Conservation (phyloP, 2,888 invertebrate species). For the Melieria omissa region DNA sequence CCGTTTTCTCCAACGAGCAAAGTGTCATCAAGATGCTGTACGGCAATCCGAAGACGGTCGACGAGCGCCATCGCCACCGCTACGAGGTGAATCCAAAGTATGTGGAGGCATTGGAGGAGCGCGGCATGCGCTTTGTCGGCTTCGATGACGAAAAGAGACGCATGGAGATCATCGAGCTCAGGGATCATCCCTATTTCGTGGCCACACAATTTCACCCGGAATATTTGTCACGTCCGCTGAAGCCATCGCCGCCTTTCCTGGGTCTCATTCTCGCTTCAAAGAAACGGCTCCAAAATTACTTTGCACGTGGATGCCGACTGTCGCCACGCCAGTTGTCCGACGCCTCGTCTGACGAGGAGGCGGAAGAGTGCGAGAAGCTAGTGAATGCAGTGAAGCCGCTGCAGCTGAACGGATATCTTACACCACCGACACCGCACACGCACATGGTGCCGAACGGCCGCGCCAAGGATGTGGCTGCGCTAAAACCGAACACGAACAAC, state of each 20-base stretch:
- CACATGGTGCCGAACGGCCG: neutral
- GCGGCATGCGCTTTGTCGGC: slow-evolving; percentile 90
- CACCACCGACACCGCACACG: neutral
- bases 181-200: slow-evolving; percentile 91
- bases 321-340: slow-evolving; percentile 81
- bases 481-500: neutral
- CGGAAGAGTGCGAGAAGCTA: slow-evolving; percentile 22
- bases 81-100: slow-evolving; percentile 96
- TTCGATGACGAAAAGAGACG: slow-evolving; percentile 83
- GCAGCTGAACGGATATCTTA: slow-evolving; percentile 21
- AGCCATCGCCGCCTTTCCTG: slow-evolving; percentile 94
- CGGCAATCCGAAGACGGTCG: slow-evolving; percentile 80
- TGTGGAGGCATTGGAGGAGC: slow-evolving; percentile 79
- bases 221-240: slow-evolving; percentile 90
- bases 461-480: neutral
- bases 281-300: slow-evolving; percentile 79
- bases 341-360: slow-evolving; percentile 74
- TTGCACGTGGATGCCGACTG: slow-evolving; percentile 79
- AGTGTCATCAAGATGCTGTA: slow-evolving; percentile 78
- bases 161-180: slow-evolving; percentile 94
- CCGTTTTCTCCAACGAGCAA: slow-evolving; percentile 75
- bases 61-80: slow-evolving; percentile 96
- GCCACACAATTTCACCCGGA: slow-evolving; percentile 99
- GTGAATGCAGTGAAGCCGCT: slow-evolving; percentile 21
- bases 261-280: slow-evolving; percentile 92